Conservation (phyloP, 2,797 vertebrate genomes). For the Sphenodon punctatus region DNA sequence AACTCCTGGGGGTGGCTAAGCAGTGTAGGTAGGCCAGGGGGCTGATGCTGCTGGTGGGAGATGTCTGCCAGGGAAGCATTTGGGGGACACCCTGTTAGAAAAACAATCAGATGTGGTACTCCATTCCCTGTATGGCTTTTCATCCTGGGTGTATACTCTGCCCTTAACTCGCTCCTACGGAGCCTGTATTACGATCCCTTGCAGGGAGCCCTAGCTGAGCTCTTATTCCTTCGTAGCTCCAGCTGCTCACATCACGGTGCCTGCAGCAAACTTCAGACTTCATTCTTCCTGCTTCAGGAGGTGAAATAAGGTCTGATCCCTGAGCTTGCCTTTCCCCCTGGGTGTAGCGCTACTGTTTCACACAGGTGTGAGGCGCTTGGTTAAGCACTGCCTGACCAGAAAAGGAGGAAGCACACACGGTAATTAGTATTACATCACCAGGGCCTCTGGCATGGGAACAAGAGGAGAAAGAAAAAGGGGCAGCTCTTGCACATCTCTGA, state of each 20-base stretch:
- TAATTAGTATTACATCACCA: background rate
- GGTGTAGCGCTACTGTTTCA: background rate
- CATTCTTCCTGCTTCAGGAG: background rate
- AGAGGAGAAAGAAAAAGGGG: background rate
- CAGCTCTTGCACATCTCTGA: background rate
- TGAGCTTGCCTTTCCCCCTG: background rate
- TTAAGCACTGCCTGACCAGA: rapidly evolving
- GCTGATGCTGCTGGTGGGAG: background rate
- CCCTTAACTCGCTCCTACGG: background rate
- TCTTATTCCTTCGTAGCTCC: background rate
- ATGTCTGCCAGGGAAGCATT: background rate
- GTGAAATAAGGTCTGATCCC: background rate
- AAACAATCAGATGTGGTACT: background rate
- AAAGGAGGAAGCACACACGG: background rate
- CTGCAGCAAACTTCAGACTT: background rate
- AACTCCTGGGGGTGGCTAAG: background rate
- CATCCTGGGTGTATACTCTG: background rate
- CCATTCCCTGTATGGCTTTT: background rate
- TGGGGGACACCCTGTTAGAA: background rate
- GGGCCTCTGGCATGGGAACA: background rate
- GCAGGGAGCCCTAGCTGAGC: background rate
- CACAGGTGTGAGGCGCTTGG: background rate
- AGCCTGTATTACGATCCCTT: background rate
- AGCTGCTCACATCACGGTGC: background rate
- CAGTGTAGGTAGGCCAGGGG: background rate